Evolutionary conservation across 2,113 vertebrate genomes (phyloP).

Genomic region (Gobius niger): DNA sequence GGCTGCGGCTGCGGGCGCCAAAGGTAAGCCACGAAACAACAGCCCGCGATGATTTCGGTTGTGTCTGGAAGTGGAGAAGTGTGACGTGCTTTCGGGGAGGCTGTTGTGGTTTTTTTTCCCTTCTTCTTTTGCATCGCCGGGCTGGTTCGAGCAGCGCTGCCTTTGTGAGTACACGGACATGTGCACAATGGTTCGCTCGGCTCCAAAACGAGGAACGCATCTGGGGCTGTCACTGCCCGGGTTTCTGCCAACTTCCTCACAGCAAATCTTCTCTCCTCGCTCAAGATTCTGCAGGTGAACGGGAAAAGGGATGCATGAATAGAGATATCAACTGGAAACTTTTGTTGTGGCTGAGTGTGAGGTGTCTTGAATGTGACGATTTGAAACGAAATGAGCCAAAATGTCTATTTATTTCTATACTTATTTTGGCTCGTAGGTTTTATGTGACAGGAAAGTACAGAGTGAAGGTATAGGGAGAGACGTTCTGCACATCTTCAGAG

Average conservation of each 20-base stretch:
- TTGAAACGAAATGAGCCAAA: no score
- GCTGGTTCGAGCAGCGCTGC: not conserved
- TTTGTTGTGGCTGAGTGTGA: no score
- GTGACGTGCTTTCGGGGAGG: not conserved
- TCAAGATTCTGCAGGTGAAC: no score
- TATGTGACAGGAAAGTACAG: no score
- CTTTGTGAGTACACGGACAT: not conserved
- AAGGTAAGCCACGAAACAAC: constrained; percentile 60
- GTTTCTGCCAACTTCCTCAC: not conserved
- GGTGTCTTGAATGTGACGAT: no score
- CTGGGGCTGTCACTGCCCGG: not conserved
- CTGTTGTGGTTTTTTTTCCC: not conserved
- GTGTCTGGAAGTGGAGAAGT: not conserved
- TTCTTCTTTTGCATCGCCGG: not conserved
- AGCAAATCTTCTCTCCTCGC: not conserved
- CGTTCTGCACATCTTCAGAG: no score
- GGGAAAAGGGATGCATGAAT: no score
- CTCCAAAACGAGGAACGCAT: not conserved
- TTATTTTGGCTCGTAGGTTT: no score
- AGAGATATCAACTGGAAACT: no score
- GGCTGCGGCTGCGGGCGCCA: constrained; percentile 33
- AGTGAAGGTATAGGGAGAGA: no score
- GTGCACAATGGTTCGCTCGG: not conserved
- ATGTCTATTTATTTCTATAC: no score
- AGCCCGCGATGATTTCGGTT: not conserved